Evolutionary conservation across 2,888 invertebrate species (phyloP), one percentile per base, ranked within the genome.

Genomic region (Seira ritae): DNA sequence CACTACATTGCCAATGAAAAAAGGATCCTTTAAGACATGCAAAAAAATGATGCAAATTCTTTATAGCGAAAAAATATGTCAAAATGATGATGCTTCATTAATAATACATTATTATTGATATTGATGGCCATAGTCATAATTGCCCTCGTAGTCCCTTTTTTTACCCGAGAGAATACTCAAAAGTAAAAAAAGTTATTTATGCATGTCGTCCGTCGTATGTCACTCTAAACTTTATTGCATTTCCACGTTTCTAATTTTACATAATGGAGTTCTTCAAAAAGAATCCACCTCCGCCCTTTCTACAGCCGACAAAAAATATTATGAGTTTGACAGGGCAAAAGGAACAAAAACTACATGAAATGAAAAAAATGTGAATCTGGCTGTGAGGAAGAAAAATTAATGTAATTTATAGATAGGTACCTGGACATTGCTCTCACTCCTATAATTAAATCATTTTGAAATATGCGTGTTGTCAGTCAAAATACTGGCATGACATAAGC

Each of bases 51-150:
- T 50, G 50, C 50, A 50, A 50, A 50, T 50, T 50, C 6, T 50
- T 50, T 50, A 1, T 50, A 50, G 50, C 50, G 12, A 50, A 50
- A 50, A 31, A 50, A 50, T 12, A 50, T 50, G 50, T n/a, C 50
- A 50, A 50, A 50, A 50, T 50, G 50, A 50, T 50, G 50, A 50
- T n/a, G 50, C 50, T 50, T 50, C 50, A 50, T 50, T 50, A 50
- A 50, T 50, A 50, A 50, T 50, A 50, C 50, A 50, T 50, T 50
- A 50, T 50, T 50, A 50, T 50, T 50, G 50, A 50, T 50, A 50
- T 50, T 50, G 50, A 50, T 50, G 50, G 12, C 50, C 50, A 15
- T 50, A 50, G 50, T 50, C 50, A 50, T 50, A 50, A 50, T 50
- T 50, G 50, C 15, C 50, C 50, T 31, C 31, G 3, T 50, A 50